Base-by-base conservation (phyloP, 2,797 vertebrate genomes). In the Craterocephalus amniculus region DNA sequence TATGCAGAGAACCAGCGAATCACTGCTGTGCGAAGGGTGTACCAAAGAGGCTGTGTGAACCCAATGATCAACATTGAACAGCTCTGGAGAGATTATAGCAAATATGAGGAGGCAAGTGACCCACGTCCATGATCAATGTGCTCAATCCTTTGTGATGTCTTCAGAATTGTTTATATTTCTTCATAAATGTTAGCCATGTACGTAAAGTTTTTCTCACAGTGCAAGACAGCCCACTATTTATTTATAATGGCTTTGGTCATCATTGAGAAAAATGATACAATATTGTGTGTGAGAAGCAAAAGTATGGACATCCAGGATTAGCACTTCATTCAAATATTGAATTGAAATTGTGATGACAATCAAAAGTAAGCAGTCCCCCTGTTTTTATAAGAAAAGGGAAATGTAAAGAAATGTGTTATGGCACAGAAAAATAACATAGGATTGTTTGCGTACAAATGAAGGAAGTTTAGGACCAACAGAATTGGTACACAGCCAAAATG, bases 61-160 rank as follows among this genome's bases (percentile, higher is more conserved):
- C 98, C 98, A 73, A 99, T 99, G 98, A 99, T 99, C 88, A 99
- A 99, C 90, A 99, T 99, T 52, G 98, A 99, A 78, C 98, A 99
- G 81, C 96, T 99, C 60, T 99, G 98, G 98, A 95, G 98, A 90
- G 98, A 99, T 93, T 99, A 99, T 93, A 99, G 97, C 93, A 99
- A 99, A 88, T 99, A 99, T 29, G 98, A 99, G 90, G 98, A 99
- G 96, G 98, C 96, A 93, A 95, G 86, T 60, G 71, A 56, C 40
- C 16, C 52, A 55, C 8, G 14, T 6, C 0, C 8, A 18, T 27
- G 18, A 31, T 26, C 48, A 11, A 24, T 40, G 40, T 18, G 40
- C 43, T 45, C 9, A n/a, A 9, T 45, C 43, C 18, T 45, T 45
- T 20, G 43, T 2, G 18, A 45, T 45, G 6, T 45, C 43, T 43